Evolutionary conservation across 2,113 vertebrate genomes (phyloP), one percentile per base, ranked within the genome.

Genomic region (Dendrocopos noguchii): DNA sequence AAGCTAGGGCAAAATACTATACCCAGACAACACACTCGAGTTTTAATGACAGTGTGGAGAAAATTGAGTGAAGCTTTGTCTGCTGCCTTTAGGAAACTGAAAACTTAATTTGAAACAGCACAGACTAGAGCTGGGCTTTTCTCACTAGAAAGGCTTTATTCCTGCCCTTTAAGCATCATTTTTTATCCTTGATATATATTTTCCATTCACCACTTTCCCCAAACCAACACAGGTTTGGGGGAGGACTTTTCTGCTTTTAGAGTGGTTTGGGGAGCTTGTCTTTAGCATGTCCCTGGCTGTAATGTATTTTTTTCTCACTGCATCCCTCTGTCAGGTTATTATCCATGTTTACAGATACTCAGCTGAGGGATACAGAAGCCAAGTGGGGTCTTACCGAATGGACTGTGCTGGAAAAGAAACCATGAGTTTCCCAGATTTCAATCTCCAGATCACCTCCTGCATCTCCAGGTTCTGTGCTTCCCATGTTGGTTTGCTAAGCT

Each of bases 41-140:
- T 95, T 96, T 91, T 96, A 96, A 96, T 96, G 95, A 94, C 80
- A 94, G 93, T 53, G 84, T 86, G 67, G 77, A 87, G 53, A 77
- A 84, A 91, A 92, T 59, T 68, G 85, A 92, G 84, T 74, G 88
- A 95, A 85, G 87, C 95, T 87, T 94, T 94, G 96, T 95, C 94
- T 96, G 95, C 87, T 94, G 94, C 96, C 94, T 96, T 93, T 91
- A 89, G 93, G 94, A 96, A 94, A 93, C 89, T 18, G 72, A 95
- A 96, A 95, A 92, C 94, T 96, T 92, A 91, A 92, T 95, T 91
- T 95, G 94, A 93, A 94, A 65, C 73, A 78, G 82, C 89, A 44
- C 64, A 65, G 73, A 33, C 67, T 63, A 3, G 15, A 94, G 88
- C 57, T 20, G 72, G 91, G 87, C 87, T 96, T 88, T 88, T 93